Percentiles rank a stretch among this genome's conserved stretches.
These are phyloP conservation scores for Parnassius glacialis DNA, from an alignment of 2,888 invertebrate genomes.

Conservation along the genomic window DNA sequence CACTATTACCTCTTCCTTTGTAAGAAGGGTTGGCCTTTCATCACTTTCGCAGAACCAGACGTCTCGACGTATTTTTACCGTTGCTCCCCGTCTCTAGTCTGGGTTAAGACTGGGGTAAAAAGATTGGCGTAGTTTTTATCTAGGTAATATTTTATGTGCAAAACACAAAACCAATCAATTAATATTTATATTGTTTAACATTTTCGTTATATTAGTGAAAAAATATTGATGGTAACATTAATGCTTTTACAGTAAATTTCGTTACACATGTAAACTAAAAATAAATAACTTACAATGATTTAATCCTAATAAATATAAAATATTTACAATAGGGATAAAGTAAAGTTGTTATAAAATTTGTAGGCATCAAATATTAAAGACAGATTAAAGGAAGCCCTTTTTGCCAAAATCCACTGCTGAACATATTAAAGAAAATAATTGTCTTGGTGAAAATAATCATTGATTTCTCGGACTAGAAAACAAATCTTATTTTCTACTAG, in stretches of 20 bases:
- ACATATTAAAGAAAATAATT: not conserved
- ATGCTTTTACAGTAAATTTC: slow-evolving; percentile 29
- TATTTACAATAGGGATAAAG: slow-evolving; percentile 60
- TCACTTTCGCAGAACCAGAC: too few species aligned
- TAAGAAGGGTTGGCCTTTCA: too few species aligned
- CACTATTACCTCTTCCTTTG: too few species aligned
- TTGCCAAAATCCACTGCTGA: too few species aligned
- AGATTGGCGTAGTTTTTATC: too few species aligned
- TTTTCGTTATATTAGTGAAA: slow-evolving; percentile 32
- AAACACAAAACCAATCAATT: slow-evolving; percentile 13
- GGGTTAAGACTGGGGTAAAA: too few species aligned
- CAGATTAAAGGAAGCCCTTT: too few species aligned
- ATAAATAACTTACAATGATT: slow-evolving; percentile 53
- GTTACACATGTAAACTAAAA: slow-evolving; percentile 36
- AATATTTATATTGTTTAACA: slow-evolving; percentile 26
- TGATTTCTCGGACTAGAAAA: slow-evolving; percentile 21
- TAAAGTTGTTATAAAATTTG: not conserved
- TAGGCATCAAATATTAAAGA: too few species aligned
- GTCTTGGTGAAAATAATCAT: slow-evolving; percentile 5
- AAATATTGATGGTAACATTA: slow-evolving; percentile 50
- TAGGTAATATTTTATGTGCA: not conserved
- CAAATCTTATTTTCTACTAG: not conserved
- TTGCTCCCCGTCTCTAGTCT: too few species aligned
- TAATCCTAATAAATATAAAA: slow-evolving; percentile 31
- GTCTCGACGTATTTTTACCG: too few species aligned